These are phyloP conservation scores for Lysandra bellargus DNA, from an alignment of 2,888 invertebrate species.

Conservation along the genomic window DNA sequence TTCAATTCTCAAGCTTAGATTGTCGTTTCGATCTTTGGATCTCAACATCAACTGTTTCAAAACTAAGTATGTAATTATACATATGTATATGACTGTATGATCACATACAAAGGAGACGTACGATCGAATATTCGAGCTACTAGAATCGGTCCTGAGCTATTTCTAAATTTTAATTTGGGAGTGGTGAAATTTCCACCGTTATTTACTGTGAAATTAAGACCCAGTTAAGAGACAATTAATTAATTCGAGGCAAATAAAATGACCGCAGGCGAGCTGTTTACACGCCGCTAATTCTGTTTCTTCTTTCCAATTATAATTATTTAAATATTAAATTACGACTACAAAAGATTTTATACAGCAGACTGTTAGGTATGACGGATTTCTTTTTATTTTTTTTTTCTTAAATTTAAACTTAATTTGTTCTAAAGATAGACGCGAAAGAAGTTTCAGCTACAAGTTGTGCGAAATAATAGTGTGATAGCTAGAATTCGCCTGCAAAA, in stretches of 20 bases:
- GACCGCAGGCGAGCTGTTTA: background rate
- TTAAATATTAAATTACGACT: background rate
- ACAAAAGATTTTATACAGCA: background rate
- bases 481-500: background rate
- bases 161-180: background rate
- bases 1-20: no score
- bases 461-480: background rate
- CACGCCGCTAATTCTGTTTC: background rate
- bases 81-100: no score
- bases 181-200: background rate
- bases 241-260: background rate
- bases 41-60: no score
- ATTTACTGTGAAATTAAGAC: background rate
- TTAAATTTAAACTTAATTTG: background rate
- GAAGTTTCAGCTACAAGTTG: background rate
- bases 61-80: no score
- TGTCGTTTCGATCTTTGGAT: no score
- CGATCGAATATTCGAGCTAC: no score
- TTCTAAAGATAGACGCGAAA: background rate
- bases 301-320: constrained; percentile 1
- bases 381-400: no score
- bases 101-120: no score
- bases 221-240: background rate
- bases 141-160: no score
- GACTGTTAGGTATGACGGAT: no score